A percentile compares a stretch with the other conserved stretches of the same genome.
phyloP scores from a whole-genome alignment of 2,888 invertebrate genomes.

The Pyrrhia umbra region DNA sequence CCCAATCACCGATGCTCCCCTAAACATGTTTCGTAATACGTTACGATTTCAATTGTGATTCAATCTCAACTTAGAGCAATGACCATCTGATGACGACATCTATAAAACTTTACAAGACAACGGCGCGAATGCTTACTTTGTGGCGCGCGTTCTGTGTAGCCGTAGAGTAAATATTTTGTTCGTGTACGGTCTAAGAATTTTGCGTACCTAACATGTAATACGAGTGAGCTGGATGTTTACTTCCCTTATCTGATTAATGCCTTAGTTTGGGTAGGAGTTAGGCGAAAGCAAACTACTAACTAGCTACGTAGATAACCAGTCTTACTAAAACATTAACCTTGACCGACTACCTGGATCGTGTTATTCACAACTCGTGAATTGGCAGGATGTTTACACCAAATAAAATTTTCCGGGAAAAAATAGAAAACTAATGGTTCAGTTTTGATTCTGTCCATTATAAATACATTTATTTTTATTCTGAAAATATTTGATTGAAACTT shows the following conservation, averaged over 20 bases:
- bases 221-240: slow-evolving; percentile 62
- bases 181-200: slow-evolving; percentile 55
- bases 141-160: slow-evolving; percentile 28
- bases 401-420: slow-evolving; percentile 61
- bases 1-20: slow-evolving; percentile 54
- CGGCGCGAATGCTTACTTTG: slow-evolving; percentile 44
- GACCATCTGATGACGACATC: slow-evolving; percentile 68
- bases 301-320: slow-evolving; percentile 72
- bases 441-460: slow-evolving; percentile 45
- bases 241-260: slow-evolving; percentile 66
- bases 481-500: slow-evolving; percentile 7
- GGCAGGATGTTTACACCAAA: slow-evolving; percentile 78
- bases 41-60: slow-evolving; percentile 67
- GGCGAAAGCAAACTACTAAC: slow-evolving; percentile 66
- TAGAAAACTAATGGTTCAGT: slow-evolving; percentile 52
- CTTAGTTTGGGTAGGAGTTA: slow-evolving; percentile 58
- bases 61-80: slow-evolving; percentile 65
- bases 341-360: slow-evolving; percentile 79
- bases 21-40: slow-evolving; percentile 63
- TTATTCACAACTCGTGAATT: slow-evolving; percentile 70
- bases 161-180: slow-evolving; percentile 63
- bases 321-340: slow-evolving; percentile 76
- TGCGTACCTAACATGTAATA: slow-evolving; percentile 59
- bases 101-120: slow-evolving; percentile 60
- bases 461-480: slow-evolving; percentile 46